phyloP scores from a whole-genome alignment of 2,888 invertebrate species.

The Ligdia adustata region DNA sequence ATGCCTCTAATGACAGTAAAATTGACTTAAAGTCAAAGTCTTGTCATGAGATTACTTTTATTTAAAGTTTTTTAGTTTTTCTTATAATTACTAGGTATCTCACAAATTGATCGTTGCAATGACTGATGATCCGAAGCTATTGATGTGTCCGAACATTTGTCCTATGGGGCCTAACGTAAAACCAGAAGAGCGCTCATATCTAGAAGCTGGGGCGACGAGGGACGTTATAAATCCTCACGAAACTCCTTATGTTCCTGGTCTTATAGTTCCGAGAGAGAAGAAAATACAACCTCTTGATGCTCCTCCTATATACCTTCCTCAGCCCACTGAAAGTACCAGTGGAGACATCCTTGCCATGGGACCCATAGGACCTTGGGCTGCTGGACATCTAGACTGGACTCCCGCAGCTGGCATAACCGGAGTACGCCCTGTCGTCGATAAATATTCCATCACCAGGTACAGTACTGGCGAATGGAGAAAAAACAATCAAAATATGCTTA shows the following conservation, averaged over 20 bases:
- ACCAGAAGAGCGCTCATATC: slow-evolving; percentile 19
- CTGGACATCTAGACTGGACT: slow-evolving; percentile 89
- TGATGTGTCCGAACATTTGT: slow-evolving; percentile 65
- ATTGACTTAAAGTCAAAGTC: too few species aligned
- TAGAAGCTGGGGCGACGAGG: slow-evolving; percentile 41
- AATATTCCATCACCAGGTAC: slow-evolving; percentile 89
- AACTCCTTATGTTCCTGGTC: slow-evolving; percentile 62
- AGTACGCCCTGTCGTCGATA: slow-evolving; percentile 90
- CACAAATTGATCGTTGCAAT: slow-evolving; percentile 54
- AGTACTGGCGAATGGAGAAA: slow-evolving; percentile 90
- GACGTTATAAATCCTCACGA: slow-evolving; percentile 41
- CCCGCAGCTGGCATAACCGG: slow-evolving; percentile 89
- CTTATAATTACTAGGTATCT: slow-evolving; percentile 16
- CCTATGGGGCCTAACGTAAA: slow-evolving; percentile 37
- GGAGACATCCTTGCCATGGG: slow-evolving; percentile 73
- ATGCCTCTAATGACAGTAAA: too few species aligned
- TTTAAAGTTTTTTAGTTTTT: slow-evolving; percentile 29
- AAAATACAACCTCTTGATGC: slow-evolving; percentile 61
- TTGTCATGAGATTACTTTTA: slow-evolving; percentile 6
- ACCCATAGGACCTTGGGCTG: slow-evolving; percentile 88
- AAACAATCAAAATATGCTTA: slow-evolving; percentile 80
- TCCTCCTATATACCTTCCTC: slow-evolving; percentile 71
- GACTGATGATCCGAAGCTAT: slow-evolving; percentile 37
- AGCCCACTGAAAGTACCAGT: slow-evolving; percentile 69
- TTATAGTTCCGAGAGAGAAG: slow-evolving; percentile 57